These are phyloP conservation scores for Thamnaconus septentrionalis DNA, from an alignment of 2,113 vertebrate species.

Conservation along the genomic window DNA sequence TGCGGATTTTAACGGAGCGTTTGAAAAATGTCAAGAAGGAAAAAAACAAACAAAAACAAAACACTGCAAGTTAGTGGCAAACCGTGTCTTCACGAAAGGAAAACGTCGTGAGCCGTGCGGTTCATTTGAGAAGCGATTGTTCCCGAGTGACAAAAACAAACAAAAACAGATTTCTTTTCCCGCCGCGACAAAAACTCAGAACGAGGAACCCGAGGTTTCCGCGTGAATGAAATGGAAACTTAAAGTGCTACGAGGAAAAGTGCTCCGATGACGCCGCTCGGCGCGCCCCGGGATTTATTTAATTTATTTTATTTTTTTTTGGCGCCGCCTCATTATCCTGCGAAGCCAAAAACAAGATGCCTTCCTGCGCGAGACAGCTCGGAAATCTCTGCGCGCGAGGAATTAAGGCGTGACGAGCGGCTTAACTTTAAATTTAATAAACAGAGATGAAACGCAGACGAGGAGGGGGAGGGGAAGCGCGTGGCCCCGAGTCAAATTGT, in stretches of 20 bases:
- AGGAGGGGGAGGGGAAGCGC: neutral
- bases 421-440: conserved; percentile 36
- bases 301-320: neutral
- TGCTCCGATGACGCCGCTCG: neutral
- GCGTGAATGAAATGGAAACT: neutral
- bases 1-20: too few relatives aligned
- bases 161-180: too few relatives aligned
- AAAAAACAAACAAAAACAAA: too few relatives aligned
- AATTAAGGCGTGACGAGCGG: conserved; percentile 23
- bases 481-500: conserved; percentile 10
- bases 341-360: conserved; percentile 13
- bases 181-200: neutral
- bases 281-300: neutral
- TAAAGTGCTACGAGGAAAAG: neutral
- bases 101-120: too few relatives aligned
- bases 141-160: too few relatives aligned
- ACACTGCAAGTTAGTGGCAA: too few relatives aligned
- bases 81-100: too few relatives aligned
- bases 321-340: neutral
- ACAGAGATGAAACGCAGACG: conserved; percentile 20
- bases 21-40: too few relatives aligned
- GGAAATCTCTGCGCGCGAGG: conserved; percentile 3
- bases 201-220: neutral
- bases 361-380: conserved; percentile 7
- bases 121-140: too few relatives aligned